Evolutionary conservation across 2,888 invertebrate genomes (phyloP).

Genomic region (Muscina levida): DNA sequence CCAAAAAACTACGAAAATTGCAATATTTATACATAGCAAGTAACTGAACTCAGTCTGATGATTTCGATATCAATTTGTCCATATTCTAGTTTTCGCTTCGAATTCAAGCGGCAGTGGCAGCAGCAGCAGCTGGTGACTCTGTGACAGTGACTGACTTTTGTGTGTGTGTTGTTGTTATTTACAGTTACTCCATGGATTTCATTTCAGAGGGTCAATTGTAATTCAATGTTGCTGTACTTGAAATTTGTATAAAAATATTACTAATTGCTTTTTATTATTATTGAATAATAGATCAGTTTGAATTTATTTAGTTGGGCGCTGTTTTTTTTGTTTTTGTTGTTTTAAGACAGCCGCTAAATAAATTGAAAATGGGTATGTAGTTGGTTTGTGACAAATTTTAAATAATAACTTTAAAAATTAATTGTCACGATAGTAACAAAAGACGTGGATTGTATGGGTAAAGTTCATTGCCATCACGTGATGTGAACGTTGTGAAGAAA

Average conservation of each 20-base stretch:
- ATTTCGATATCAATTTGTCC: not conserved
- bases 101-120: not conserved
- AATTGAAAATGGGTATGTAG: too few species aligned
- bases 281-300: conserved; percentile 50
- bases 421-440: too few species aligned
- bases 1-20: conserved; percentile 13
- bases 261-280: conserved; percentile 48
- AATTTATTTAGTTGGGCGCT: not conserved
- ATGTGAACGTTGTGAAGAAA: too few species aligned
- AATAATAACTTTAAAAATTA: too few species aligned
- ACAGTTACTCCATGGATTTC: not conserved
- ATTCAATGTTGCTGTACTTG: conserved; percentile 45
- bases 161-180: not conserved
- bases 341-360: too few species aligned
- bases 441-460: too few species aligned
- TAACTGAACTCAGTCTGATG: not conserved
- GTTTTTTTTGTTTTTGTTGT: too few species aligned
- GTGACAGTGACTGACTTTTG: conserved; percentile 14
- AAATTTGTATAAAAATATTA: conserved; percentile 42
- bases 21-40: too few species aligned
- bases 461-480: too few species aligned
- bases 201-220: not conserved
- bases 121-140: conserved; percentile 1
- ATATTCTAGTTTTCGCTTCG: not conserved
- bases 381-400: too few species aligned